Evolutionary conservation across 1,140 invertebrate genomes (phyloP).

Genomic region (fruit fly (Drosophila melanogaster)): Release_6_plus_ISO1_MT NT_033779.5:10846001-10846500

Average conservation of each 20-base stretch:
- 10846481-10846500: slow-evolving; percentile 36
- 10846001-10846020: slow-evolving; percentile 59
- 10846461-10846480: slow-evolving; percentile 50
- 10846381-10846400: slow-evolving; percentile 55
- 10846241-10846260: too few relatives aligned
- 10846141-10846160: slow-evolving; percentile 35
- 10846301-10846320: slow-evolving; percentile 51
- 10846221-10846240: not conserved
- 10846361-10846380: slow-evolving; percentile 24
- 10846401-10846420: slow-evolving; percentile 45
- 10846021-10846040: slow-evolving; percentile 61
- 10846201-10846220: slow-evolving; percentile 36
- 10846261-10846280: slow-evolving; percentile 16
- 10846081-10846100: slow-evolving; percentile 9
- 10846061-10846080: slow-evolving; percentile 58
- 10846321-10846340: slow-evolving; percentile 45
- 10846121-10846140: not conserved
- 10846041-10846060: slow-evolving; percentile 54
- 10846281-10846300: slow-evolving; percentile 59
- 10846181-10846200: slow-evolving; percentile 58
- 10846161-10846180: slow-evolving; percentile 46
- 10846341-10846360: not conserved
- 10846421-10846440: slow-evolving; percentile 9
- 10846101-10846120: not conserved
- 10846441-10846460: slow-evolving; percentile 38